A percentile compares a stretch with the other conserved stretches of the same genome.
phyloP scores from a whole-genome alignment of 2,888 invertebrate genomes.

The Ceriagrion tenellum region DNA sequence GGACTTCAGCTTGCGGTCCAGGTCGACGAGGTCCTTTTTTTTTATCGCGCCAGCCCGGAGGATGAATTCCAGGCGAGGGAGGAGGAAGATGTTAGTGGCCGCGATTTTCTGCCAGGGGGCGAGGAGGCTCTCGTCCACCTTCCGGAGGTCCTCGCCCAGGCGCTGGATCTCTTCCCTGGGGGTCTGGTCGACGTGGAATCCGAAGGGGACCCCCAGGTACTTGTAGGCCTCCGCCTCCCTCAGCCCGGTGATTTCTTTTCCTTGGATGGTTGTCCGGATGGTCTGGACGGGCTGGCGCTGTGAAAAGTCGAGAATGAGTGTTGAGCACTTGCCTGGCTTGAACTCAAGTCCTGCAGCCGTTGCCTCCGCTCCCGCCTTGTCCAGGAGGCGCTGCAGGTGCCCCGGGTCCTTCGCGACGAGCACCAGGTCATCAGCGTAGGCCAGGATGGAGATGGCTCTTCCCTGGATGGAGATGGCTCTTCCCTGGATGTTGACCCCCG shows the following conservation, averaged over 20 bases:
- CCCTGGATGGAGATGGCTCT: no score
- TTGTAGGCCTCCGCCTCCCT: slow-evolving; percentile 71
- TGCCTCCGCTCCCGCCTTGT: no score
- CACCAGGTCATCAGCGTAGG: slow-evolving; percentile 73
- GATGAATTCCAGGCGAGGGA: slow-evolving; percentile 72
- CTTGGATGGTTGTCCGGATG: neutral
- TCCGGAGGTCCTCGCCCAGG: slow-evolving; percentile 55
- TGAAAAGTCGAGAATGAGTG: slow-evolving; percentile 72
- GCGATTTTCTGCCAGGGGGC: slow-evolving; percentile 73
- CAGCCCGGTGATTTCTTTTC: neutral
- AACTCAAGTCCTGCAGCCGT: slow-evolving; percentile 73
- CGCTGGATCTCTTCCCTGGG: slow-evolving; percentile 70
- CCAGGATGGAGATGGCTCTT: slow-evolving; percentile 66
- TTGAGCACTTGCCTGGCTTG: slow-evolving; percentile 74
- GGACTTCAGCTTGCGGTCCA: slow-evolving; percentile 72
- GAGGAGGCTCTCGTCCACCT: slow-evolving; percentile 69
- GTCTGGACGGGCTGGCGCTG: slow-evolving; percentile 72
- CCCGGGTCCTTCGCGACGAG: neutral
- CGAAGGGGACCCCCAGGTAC: slow-evolving; percentile 75
- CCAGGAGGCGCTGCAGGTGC: slow-evolving; percentile 68
- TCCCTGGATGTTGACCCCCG: slow-evolving; percentile 68
- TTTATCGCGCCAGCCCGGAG: no score
- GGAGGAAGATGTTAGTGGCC: slow-evolving; percentile 72
- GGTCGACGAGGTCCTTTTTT: slow-evolving; percentile 71
- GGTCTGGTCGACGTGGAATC: slow-evolving; percentile 72